Evolutionary conservation across 1,140 invertebrate genomes (phyloP).

Genomic region (Drosophila santomea): DNA sequence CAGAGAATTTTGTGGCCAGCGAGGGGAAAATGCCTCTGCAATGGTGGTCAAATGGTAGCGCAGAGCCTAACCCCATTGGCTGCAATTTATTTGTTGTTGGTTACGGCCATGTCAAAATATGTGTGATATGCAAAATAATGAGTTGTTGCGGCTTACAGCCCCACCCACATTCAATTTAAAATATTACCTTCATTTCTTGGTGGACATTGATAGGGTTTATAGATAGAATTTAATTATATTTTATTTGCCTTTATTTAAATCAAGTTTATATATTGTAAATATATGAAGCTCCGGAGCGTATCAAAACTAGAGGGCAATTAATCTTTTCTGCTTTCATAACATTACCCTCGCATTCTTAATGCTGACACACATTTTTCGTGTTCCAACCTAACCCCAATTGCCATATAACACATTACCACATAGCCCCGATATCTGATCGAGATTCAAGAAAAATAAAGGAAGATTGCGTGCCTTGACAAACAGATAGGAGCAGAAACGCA

Average conservation of each 20-base stretch:
- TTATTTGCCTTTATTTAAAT: too few relatives aligned
- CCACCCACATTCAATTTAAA: constrained; percentile 23
- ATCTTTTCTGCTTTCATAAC: background rate
- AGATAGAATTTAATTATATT: too few relatives aligned
- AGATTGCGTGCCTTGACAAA: constrained; percentile 75
- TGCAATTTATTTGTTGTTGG: constrained; percentile 77
- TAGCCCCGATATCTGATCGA: constrained; percentile 41
- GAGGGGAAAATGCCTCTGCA: background rate
- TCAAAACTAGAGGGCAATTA: background rate
- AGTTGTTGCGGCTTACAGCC: constrained; percentile 68
- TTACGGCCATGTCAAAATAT: constrained; percentile 81
- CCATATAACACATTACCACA: constrained; percentile 26
- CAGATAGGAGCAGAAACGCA: constrained; percentile 15
- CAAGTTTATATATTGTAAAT: too few relatives aligned
- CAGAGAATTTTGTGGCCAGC: constrained; percentile 34
- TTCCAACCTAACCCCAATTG: constrained; percentile 56
- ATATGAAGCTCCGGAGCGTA: too few relatives aligned
- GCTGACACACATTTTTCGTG: constrained; percentile 51
- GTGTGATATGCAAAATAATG: constrained; percentile 82
- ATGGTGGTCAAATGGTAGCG: constrained; percentile 50
- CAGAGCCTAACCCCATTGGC: constrained; percentile 62
- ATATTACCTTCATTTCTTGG: constrained; percentile 49
- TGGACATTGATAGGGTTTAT: constrained; percentile 13
- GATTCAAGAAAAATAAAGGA: background rate
- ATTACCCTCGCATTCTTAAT: background rate